phyloP scores from a whole-genome alignment of 2,113 vertebrate genomes.

The Xiphophorus couchianus region DNA sequence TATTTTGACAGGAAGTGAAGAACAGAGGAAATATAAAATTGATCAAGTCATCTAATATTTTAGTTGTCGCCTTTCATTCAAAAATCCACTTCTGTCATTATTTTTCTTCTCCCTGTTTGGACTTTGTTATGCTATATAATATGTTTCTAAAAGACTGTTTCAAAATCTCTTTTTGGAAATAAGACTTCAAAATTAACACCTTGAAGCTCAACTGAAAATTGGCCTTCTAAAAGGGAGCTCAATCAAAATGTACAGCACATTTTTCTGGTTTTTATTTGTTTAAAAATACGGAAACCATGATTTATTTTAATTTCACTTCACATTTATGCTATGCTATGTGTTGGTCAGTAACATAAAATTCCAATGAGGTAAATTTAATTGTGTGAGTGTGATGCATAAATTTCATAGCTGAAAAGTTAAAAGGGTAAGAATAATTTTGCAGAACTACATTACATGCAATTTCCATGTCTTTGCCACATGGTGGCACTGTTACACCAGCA shows the following conservation, averaged over 20 bases:
- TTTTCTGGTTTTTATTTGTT: not conserved
- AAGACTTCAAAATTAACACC: not conserved
- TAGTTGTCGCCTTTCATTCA: not conserved
- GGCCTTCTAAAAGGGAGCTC: not conserved
- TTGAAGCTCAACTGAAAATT: no score
- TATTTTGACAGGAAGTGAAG: not conserved
- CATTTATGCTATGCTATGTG: not conserved
- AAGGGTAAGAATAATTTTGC: no score
- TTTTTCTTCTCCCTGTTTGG: not conserved
- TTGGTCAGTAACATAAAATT: not conserved
- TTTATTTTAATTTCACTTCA: no score
- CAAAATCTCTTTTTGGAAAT: no score
- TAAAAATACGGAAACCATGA: no score
- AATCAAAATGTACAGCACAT: not conserved
- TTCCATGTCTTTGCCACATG: slow-evolving; percentile 31
- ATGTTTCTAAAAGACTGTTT: not conserved
- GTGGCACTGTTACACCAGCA: slow-evolving; percentile 38
- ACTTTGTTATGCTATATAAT: not conserved
- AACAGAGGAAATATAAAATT: not conserved
- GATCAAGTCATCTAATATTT: not conserved
- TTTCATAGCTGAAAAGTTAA: no score
- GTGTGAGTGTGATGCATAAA: no score
- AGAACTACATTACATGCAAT: not conserved
- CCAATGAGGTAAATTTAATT: not conserved
- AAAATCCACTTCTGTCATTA: not conserved